Base-by-base conservation (phyloP, 2,888 invertebrate genomes). In the Xanthorhoe spadicearia region DNA sequence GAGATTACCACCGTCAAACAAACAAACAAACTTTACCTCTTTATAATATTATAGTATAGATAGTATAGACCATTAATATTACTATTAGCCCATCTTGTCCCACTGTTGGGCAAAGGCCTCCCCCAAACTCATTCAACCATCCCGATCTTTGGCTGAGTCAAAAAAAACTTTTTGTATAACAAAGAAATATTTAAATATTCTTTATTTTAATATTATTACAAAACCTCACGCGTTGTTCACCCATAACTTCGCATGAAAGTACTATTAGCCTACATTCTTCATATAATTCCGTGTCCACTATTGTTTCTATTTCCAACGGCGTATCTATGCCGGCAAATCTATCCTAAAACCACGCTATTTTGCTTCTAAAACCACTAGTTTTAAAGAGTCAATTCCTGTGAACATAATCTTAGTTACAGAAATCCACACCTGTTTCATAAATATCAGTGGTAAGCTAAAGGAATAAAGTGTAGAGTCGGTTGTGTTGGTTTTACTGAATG, bases 181-280 rank as follows among this genome's bases (percentile, higher is more conserved):
- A 32, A 32, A 32, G 7, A 32, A 32, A 32, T 28, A 28, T 28
- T 7, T 7, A 32, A 32, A 32, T 32, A 6, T 6, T 6, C 32
- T 32, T 48, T 17, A 17, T 48, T 17, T 17, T 0, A 48, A 17
- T 5, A 48, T n/a, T 15, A 46, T 51, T 57, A 19, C 50, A 63
- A 49, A 59, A 59, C 19, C 66, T 51, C 62, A 5, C 57, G 63
- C 54, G 23, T 43, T 58, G 48, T 28, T 54, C 15, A 17, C 46
- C 59, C 54, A 64, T 68, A 64, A 64, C 49, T 61, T 61, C 32
- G 61, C 55, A 63, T 53, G 28, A 67, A 53, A 63, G 15, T 46
- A 50, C 68, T 61, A 68, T 68, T 68, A 68, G 61, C 68, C 68
- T 61, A 68, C 46, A 68, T 68, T 58, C 6, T 10, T 35, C 38